phyloP scores from a whole-genome alignment of 2,797 vertebrate genomes.

The Ceyx erithaca region DNA sequence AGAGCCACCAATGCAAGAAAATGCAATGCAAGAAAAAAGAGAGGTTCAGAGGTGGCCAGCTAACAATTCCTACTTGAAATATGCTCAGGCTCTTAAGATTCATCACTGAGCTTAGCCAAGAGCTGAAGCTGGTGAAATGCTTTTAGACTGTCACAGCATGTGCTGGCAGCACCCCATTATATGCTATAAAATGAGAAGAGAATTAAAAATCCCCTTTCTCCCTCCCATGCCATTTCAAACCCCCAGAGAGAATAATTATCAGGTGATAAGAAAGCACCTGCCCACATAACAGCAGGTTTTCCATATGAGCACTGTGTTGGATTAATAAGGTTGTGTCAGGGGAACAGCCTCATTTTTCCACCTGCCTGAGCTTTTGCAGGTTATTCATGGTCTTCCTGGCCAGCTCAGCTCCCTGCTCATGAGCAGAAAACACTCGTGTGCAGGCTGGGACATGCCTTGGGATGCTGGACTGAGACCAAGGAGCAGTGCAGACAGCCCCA shows the following conservation, averaged over 20 bases:
- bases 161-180: slow-evolving; percentile 40
- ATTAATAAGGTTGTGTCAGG: slow-evolving; percentile 9
- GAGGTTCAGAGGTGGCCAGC: neutral
- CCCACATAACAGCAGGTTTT: slow-evolving; percentile 47
- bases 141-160: slow-evolving; percentile 42
- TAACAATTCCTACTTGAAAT: neutral
- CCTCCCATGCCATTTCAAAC: slow-evolving; percentile 22
- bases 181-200: slow-evolving; percentile 27
- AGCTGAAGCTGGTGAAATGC: slow-evolving; percentile 31
- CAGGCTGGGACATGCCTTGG: neutral
- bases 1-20: neutral
- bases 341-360: neutral
- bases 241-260: slow-evolving; percentile 9
- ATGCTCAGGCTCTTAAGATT: neutral
- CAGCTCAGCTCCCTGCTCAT: neutral
- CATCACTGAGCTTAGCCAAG: neutral
- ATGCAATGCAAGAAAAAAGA: neutral
- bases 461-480: neutral
- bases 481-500: neutral
- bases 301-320: neutral
- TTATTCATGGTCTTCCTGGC: neutral
- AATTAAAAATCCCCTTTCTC: neutral
- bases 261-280: slow-evolving; percentile 45
- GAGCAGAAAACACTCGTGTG: neutral
- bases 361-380: neutral